phyloP scores from a whole-genome alignment of 2,888 invertebrate genomes.

The Antheraea assamensis region DNA sequence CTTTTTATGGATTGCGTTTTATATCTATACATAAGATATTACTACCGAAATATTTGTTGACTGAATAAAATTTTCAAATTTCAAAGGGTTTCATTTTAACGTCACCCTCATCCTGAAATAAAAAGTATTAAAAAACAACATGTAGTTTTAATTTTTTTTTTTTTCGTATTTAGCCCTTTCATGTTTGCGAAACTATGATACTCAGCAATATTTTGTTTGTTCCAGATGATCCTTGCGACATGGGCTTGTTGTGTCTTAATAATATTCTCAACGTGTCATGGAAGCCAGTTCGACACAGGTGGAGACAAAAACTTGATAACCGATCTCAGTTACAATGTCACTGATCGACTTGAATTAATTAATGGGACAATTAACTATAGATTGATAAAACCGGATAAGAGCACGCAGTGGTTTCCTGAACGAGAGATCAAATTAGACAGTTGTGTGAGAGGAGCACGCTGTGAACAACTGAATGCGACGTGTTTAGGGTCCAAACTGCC shows the following conservation, averaged over 20 bases:
- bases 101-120: constrained; percentile 71
- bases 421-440: constrained; percentile 83
- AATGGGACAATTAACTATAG: constrained; percentile 82
- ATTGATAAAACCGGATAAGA: constrained; percentile 80
- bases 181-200: constrained; percentile 33
- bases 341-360: constrained; percentile 78
- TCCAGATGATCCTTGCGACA: constrained; percentile 69
- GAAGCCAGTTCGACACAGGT: constrained; percentile 62
- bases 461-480: constrained; percentile 84
- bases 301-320: constrained; percentile 67
- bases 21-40: constrained; percentile 17
- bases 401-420: constrained; percentile 83
- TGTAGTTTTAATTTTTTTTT: constrained; percentile 75
- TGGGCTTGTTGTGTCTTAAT: constrained; percentile 56
- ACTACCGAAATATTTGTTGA: constrained; percentile 43
- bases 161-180: constrained; percentile 43
- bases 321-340: constrained; percentile 55
- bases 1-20: constrained; percentile 16
- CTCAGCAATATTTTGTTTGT: constrained; percentile 65
- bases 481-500: constrained; percentile 92
- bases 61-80: constrained; percentile 67
- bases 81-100: constrained; percentile 77
- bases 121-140: constrained; percentile 68
- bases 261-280: constrained; percentile 49
- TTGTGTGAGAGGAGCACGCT: constrained; percentile 87